Base-by-base conservation (phyloP, 2,113 vertebrate species). In the Misgurnus anguillicaudatus region DNA sequence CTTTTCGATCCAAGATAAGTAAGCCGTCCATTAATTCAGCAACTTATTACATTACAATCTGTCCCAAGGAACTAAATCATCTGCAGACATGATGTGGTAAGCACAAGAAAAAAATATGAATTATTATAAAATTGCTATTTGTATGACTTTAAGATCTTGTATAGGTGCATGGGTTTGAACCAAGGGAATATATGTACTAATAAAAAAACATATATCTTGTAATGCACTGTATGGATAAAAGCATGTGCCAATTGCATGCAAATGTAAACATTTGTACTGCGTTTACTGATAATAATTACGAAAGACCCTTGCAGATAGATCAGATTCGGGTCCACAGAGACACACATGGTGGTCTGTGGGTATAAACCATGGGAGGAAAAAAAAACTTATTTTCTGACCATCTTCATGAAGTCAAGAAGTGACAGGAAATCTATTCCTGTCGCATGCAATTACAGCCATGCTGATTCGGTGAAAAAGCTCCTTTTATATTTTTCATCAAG, bases 361-460 rank as follows among this genome's bases (percentile, higher is more conserved):
- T 75, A 84, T 55, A 83, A 70, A 77, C 77, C 73, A 45, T 74
- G 38, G 39, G 19, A 2, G 31, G 41, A 78, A 83, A 77, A 38
- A 48, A 53, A 78, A 83, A 47, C 19, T 58, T 45, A 83, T 84
- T 62, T 58, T 53, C 51, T 39, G 67, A 47, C 53, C 72, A 53
- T 89, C 84, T 86, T 90, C 88, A 90, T 91, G 85, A 90, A 89
- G 75, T 78, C 81, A 78, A 68, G n/a, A 42, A 85, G 79, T 86
- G 89, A 88, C 88, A 88, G 85, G 66, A 91, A 92, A 91, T 92
- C 90, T 55, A 92, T 92, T 87, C 81, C 76, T 90, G 87, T 90
- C 86, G 79, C 82, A 85, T 86, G 88, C 88, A 90, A 90, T 91
- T 91, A 91, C 80, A 80, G 82, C 75, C 84, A 87, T 89, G 91